Evolutionary conservation across 2,113 vertebrate genomes (phyloP), one percentile per base, ranked within the genome.

Genomic region (Apus apus): DNA sequence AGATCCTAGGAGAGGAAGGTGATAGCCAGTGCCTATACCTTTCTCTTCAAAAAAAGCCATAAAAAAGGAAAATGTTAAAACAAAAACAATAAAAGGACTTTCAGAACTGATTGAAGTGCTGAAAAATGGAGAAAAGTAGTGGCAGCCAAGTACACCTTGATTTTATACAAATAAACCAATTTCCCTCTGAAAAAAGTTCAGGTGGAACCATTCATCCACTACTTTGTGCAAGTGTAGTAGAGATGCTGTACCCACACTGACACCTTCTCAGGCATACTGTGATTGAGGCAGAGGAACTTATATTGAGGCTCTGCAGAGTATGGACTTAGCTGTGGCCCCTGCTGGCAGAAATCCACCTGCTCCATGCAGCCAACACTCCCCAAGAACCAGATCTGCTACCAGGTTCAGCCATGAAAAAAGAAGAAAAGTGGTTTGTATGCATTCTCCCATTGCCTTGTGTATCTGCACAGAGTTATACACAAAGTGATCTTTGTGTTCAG

Each of bases 231-330:
- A 61, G 8, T n/a, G 5, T 40, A 22, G 11, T 38, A 40, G 19
- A 82, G 10, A 40, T 45, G 11, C 0, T 5, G 15, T 30, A 51
- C 5, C 15, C 6, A 5, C 21, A 56, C 5, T 0, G 1, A n/a
- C 2, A 4, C 3, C 71, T 88, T 66, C 17, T 58, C 29, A 8
- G 4, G 6, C 23, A 26, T 4, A 1, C 2, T 34, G 15, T 87
- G n/a, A 13, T 14, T n/a, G 8, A 79, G 12, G 21, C 40, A 40
- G 30, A 60, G 46, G 48, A 76, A 9, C 26, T 83, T 88, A 25
- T 62, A 68, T 48, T 53, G 17, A 36, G 4, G 2, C 5, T 89
- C 17, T 74, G 36, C 10, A 32, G n/a, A 20, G 6, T 17, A 32
- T 13, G 18, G 46, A 53, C 27, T 53, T 80, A 30, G 6, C 21